Evolutionary conservation across 1,140 invertebrate species (phyloP), one percentile per base, ranked within the genome.

Genomic region (Musca vetustissima): DNA sequence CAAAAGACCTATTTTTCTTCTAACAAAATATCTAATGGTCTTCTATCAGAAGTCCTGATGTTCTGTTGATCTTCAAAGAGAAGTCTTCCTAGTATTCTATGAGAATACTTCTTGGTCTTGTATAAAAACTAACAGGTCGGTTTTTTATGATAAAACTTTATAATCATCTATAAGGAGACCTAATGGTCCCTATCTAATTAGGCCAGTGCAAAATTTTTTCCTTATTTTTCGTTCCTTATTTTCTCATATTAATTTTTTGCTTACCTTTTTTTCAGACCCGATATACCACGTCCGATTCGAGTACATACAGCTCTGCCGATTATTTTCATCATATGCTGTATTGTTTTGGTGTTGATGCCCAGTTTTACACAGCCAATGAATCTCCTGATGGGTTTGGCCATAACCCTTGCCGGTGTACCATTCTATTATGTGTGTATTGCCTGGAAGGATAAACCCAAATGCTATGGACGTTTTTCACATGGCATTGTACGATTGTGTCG

Each of bases 331-430:
- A 80, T 93, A 1, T 90, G 95, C 57, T 96, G 94, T 74, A 85
- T 89, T 32, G 95, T 94, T 71, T 84, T 98, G 48, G 91, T 97
- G 25, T 85, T 92, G 17, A 86, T 95, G 32, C 95, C 96, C 0
- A 91, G 92, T 70, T 89, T 92, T 52, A 87, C 87, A 13, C 87
- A 89, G 66, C 92, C 94, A 0, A 87, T 82, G 71, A 94, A 95
- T 84, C 92, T 95, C 13, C 90, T 91, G 0, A 89, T 97, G 50
- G 96, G 95, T 15, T 81, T 93, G 13, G 85, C 85, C 11, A 94
- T 98, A 49, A 92, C 97, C 36, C 74, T 92, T 1, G 92, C 93
- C 7, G 96, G 95, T 9, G 90, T 98, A 69, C 97, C 97, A 1
- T 91, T 98, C 3, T 98, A 98, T 82, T 88, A 91, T 53, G 70